Evolutionary conservation across 2,888 invertebrate genomes (phyloP), one percentile per base, ranked within the genome.

Genomic region (Drosophila helvetica): DNA sequence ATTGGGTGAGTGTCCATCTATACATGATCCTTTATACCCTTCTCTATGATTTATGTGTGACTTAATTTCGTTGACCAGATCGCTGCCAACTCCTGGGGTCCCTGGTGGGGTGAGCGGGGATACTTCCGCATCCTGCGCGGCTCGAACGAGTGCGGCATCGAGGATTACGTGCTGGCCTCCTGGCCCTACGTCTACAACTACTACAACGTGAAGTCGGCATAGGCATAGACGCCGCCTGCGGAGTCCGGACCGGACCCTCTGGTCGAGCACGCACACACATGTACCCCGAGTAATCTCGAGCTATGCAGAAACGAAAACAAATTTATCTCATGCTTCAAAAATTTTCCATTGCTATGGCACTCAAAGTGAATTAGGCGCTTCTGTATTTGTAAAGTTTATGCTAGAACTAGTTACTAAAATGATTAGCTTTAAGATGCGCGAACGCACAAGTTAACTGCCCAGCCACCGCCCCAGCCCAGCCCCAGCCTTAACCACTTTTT

Each of bases 81-180:
- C 89, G 97, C 96, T 47, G 97, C 97, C 52, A 99, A 99, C 93
- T 98, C 98, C 38, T 99, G 99, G 99, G 98, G 99, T 9, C 88
- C 92, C 0, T 93, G 94, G 78, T 99, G 98, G 98, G 99, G 98
- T 10, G 98, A 98, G 90, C 93, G 95, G 73, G 99, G 99, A 0
- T 96, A 95, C 90, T 98, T 99, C 94, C 94, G 95, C 68, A 98
- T 99, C 83, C 92, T 94, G 6, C 95, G 96, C 64, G 98, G 98
- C 47, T 92, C 90, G 59, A 96, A 98, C 92, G 98, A 98, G 90
- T 96, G 97, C 87, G 96, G 95, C 78, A 98, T 99, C 89, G 98
- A 99, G 90, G 95, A 95, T 2, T 98, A 96, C 91, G 96, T 98
- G 5, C 93, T 98, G 53, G 96, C 95, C 10, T 95, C 95, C 9